These are phyloP conservation scores for Campaea margaritaria DNA, from an alignment of 2,888 invertebrate genomes.

Conservation along the genomic window DNA sequence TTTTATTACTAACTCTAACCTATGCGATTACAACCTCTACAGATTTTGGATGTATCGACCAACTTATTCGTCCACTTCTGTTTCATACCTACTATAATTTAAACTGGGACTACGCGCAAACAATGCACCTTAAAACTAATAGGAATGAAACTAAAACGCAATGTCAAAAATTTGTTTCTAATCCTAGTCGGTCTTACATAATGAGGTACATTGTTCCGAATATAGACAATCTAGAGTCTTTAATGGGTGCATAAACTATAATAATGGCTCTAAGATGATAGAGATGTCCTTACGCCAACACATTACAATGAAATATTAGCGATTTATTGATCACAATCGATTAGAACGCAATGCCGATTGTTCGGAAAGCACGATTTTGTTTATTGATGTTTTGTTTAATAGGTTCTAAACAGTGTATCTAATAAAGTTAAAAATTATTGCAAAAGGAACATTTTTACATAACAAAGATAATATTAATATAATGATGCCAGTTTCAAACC, in stretches of 20 bases:
- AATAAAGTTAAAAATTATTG: no score
- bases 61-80: slow-evolving; percentile 4
- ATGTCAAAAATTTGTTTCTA: background rate
- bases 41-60: slow-evolving; percentile 11
- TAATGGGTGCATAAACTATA: slow-evolving; percentile 44
- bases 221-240: slow-evolving; percentile 50
- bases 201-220: slow-evolving; percentile 50
- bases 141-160: background rate
- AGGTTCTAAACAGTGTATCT: background rate
- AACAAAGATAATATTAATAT: no score
- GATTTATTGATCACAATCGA: slow-evolving; percentile 44
- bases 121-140: background rate
- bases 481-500: no score
- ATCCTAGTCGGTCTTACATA: slow-evolving; percentile 18
- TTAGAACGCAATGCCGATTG: slow-evolving; percentile 30
- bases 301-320: slow-evolving; percentile 52
- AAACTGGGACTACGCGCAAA: background rate
- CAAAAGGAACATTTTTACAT: no score
- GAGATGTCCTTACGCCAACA: slow-evolving; percentile 51
- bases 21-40: slow-evolving; percentile 21
- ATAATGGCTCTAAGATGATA: slow-evolving; percentile 41
- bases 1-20: slow-evolving; percentile 30
- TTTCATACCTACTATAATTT: background rate
- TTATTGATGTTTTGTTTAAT: slow-evolving; percentile 13
- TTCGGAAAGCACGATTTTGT: slow-evolving; percentile 13